Conservation (phyloP, 2,113 vertebrate genomes). For the Scomber colias region DNA sequence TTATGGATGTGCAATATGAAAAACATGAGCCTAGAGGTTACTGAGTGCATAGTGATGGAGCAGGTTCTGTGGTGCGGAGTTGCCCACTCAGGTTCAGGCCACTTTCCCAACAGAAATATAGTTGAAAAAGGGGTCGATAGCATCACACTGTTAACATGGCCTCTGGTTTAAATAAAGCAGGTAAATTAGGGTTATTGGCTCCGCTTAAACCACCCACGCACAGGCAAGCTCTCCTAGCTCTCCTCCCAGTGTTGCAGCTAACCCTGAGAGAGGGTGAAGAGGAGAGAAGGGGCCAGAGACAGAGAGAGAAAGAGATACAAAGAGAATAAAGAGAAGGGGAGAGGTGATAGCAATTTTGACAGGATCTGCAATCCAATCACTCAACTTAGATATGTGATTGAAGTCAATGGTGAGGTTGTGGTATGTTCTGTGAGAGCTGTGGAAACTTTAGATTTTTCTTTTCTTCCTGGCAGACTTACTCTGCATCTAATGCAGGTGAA, state of each 20-base stretch:
- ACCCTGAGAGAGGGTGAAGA: constrained; percentile 59
- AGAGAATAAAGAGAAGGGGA: constrained; percentile 38
- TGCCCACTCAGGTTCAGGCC: constrained; percentile 66
- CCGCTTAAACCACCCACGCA: constrained; percentile 72
- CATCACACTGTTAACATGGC: constrained; percentile 68
- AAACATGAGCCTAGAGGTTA: constrained; percentile 60
- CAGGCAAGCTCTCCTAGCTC: constrained; percentile 57
- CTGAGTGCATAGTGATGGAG: constrained; percentile 27
- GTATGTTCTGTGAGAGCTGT: constrained; percentile 4
- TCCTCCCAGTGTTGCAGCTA: constrained; percentile 62
- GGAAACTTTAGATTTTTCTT: constrained; percentile 37
- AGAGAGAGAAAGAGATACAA: constrained; percentile 25
- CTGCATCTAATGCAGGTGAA: constrained; percentile 63
- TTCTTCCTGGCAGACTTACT: constrained; percentile 34
- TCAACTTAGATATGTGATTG: constrained; percentile 39
- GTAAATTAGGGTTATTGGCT: constrained; percentile 83
- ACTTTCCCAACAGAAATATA: constrained; percentile 49
- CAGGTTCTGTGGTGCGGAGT: constrained; percentile 32
- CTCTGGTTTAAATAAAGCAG: constrained; percentile 83
- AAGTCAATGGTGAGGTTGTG: constrained; percentile 43
- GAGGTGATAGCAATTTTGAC: constrained; percentile 57
- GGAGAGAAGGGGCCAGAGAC: constrained; percentile 43
- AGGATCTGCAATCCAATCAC: constrained; percentile 61
- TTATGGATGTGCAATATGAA: constrained; percentile 11
- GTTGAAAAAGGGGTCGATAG: constrained; percentile 68